A percentile compares a stretch with the other conserved stretches of the same genome.
These are phyloP conservation scores for Trichoplusia ni DNA, from an alignment of 1,140 invertebrate species.

Conservation along the genomic window DNA sequence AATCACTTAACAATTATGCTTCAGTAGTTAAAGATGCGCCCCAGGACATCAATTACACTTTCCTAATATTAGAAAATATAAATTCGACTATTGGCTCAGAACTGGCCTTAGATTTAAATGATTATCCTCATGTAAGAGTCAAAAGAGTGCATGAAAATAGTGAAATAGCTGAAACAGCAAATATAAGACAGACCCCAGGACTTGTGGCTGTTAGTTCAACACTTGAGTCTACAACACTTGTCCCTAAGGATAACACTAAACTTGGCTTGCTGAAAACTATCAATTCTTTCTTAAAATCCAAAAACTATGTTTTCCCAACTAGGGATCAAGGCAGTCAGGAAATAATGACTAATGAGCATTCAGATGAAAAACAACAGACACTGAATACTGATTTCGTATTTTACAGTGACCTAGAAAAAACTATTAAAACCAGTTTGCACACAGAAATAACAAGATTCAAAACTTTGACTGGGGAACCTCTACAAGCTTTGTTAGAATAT, in stretches of 20 bases:
- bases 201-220: slow-evolving; percentile 76
- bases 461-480: slow-evolving; percentile 85
- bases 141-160: slow-evolving; percentile 82
- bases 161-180: slow-evolving; percentile 75
- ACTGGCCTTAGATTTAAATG: slow-evolving; percentile 84
- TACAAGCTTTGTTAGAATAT: slow-evolving; percentile 88
- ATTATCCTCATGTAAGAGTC: slow-evolving; percentile 80
- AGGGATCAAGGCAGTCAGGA: slow-evolving; percentile 43
- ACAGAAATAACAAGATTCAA: slow-evolving; percentile 90
- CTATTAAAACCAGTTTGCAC: slow-evolving; percentile 88
- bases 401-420: slow-evolving; percentile 93
- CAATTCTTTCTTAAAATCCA: slow-evolving; percentile 79
- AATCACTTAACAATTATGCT: slow-evolving; percentile 72
- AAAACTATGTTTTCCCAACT: slow-evolving; percentile 67
- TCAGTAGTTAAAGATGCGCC: slow-evolving; percentile 70
- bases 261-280: slow-evolving; percentile 75
- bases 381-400: slow-evolving; percentile 82
- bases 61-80: slow-evolving; percentile 84
- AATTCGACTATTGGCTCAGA: slow-evolving; percentile 83
- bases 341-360: slow-evolving; percentile 48
- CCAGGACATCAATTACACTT: slow-evolving; percentile 72
- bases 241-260: slow-evolving; percentile 72
- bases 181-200: slow-evolving; percentile 81
- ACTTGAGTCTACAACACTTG: slow-evolving; percentile 66
- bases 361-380: slow-evolving; percentile 65